A percentile compares a stretch with the other conserved stretches of the same genome.
These are phyloP conservation scores for Rhea americana DNA, from an alignment of 2,113 vertebrate genomes.

Conservation along the genomic window DNA sequence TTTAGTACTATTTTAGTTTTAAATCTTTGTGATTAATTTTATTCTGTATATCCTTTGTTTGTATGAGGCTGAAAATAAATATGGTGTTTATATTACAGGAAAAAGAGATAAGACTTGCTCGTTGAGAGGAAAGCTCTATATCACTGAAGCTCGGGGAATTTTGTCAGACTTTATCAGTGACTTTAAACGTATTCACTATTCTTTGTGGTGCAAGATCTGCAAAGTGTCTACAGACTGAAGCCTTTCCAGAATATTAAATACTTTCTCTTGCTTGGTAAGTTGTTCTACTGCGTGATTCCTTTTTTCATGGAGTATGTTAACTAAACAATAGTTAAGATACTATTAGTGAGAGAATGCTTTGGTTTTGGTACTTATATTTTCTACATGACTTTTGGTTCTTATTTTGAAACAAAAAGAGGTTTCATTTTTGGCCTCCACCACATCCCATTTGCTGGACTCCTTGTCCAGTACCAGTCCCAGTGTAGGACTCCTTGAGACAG, in stretches of 20 bases:
- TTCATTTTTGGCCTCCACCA: rapidly evolving
- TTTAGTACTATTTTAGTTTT: not conserved
- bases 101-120: not conserved
- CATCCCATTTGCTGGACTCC: not conserved
- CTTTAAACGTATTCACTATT: not conserved
- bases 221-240: not conserved
- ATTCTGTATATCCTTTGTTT: not conserved
- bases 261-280: slow-evolving; percentile 5
- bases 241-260: not conserved
- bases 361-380: not conserved
- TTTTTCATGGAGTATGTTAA: not conserved
- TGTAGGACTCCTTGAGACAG: rapidly evolving
- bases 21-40: not conserved
- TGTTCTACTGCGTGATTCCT: not conserved
- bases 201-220: not conserved
- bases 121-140: not conserved
- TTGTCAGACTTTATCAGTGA: not conserved
- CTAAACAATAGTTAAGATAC: not conserved
- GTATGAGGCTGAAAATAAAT: not conserved
- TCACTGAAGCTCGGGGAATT: not conserved
- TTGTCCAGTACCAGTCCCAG: too few species aligned
- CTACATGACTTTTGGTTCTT: not conserved
- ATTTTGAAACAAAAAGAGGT: not conserved
- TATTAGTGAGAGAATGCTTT: not conserved
- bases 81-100: not conserved